A percentile compares a stretch with the other conserved stretches of the same genome.
These are phyloP conservation scores for Luscinia luscinia DNA, from an alignment of 2,797 vertebrate species.

Conservation along the genomic window DNA sequence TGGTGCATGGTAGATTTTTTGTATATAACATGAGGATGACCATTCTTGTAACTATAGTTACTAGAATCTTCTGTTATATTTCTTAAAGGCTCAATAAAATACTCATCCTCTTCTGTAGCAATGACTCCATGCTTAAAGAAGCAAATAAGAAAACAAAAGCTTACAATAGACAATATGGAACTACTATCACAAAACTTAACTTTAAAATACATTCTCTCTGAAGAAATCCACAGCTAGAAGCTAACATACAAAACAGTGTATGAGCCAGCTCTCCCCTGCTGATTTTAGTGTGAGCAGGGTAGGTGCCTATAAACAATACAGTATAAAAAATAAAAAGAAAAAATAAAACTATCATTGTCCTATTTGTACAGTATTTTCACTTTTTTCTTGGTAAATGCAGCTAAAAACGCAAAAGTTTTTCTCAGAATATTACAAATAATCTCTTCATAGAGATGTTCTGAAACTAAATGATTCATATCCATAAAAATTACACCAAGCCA, in stretches of 20 bases:
- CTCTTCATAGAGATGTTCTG: background rate
- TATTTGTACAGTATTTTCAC: background rate
- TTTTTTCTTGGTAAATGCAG: background rate
- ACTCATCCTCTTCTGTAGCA: slow-evolving; percentile 97
- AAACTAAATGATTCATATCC: background rate
- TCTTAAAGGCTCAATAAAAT: slow-evolving; percentile 98
- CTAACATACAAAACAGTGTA: background rate
- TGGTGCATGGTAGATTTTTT: slow-evolving; percentile 93
- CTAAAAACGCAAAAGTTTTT: background rate
- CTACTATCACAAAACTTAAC: background rate
- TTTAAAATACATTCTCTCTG: background rate
- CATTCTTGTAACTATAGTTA: slow-evolving; percentile 88
- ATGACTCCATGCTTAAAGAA: slow-evolving; percentile 92
- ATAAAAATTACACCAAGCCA: background rate
- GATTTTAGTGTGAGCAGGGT: background rate
- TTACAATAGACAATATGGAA: background rate
- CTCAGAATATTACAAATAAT: background rate
- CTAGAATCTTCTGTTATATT: slow-evolving; percentile 88
- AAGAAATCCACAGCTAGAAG: background rate
- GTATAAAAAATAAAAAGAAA: background rate
- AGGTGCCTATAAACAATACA: background rate
- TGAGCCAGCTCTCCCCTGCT: background rate
- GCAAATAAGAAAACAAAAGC: slow-evolving; percentile 26
- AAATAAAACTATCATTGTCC: background rate
- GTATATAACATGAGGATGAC: slow-evolving; percentile 98